A percentile compares a stretch with the other conserved stretches of the same genome.
phyloP scores from a whole-genome alignment of 2,113 vertebrate species.

The Hemiprocne comata region DNA sequence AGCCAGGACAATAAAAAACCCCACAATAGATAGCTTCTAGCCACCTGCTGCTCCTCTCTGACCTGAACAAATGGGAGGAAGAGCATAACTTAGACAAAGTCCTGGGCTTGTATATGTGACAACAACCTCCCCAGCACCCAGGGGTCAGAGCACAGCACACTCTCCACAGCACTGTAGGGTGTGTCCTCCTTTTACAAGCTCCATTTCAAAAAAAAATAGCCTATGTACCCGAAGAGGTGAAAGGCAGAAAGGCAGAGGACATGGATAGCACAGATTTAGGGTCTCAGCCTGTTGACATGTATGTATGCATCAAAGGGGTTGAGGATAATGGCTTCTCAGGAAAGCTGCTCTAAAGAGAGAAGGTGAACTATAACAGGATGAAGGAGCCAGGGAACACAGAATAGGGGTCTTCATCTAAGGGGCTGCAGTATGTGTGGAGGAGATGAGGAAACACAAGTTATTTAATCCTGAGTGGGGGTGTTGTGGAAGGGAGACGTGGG shows the following conservation, averaged over 20 bases:
- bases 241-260: not conserved
- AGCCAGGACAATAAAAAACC: not conserved
- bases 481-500: not conserved
- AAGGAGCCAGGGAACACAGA: not conserved
- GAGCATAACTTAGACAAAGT: not conserved
- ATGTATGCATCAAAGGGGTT: not conserved
- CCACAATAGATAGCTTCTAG: not conserved
- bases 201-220: not conserved
- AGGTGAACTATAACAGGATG: not conserved
- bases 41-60: not conserved
- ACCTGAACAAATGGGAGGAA: not conserved
- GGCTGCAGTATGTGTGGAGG: not conserved
- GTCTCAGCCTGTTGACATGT: not conserved
- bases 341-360: not conserved
- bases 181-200: not conserved
- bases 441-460: not conserved
- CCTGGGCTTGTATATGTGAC: not conserved
- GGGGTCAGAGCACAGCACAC: not conserved
- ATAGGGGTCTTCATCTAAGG: not conserved
- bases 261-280: not conserved
- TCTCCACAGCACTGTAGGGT: not conserved
- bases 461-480: not conserved
- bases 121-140: not conserved
- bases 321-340: not conserved
- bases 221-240: not conserved